These are phyloP conservation scores for Megalopta genalis DNA, from an alignment of 1,140 invertebrate species.

Conservation along the genomic window DNA sequence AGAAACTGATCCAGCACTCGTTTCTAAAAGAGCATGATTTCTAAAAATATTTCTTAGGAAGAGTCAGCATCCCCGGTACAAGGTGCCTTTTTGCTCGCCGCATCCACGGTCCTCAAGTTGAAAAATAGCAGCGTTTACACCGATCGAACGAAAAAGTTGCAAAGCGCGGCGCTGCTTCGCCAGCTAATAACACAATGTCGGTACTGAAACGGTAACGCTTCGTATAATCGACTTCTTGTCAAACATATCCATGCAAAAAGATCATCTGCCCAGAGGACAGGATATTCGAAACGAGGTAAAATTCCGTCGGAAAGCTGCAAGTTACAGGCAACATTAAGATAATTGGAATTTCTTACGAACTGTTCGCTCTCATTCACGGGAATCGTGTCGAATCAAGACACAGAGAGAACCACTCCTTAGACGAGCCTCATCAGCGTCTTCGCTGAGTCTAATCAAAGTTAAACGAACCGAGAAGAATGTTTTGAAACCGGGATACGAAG, in stretches of 20 bases:
- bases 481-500: neutral
- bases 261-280: neutral
- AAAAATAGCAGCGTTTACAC: neutral
- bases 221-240: slow-evolving; percentile 18
- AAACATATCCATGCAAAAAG: neutral
- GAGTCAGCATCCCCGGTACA: neutral
- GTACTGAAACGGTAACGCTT: neutral
- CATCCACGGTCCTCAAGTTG: too few relatives aligned
- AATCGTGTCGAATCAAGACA: slow-evolving; percentile 16
- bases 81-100: neutral
- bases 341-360: slow-evolving; percentile 12
- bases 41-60: too few relatives aligned
- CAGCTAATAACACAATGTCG: neutral
- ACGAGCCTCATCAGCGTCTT: neutral
- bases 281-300: neutral
- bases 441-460: slow-evolving; percentile 7
- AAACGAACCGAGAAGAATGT: slow-evolving; percentile 13
- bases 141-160: neutral
- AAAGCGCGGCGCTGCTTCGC: neutral
- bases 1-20: too few relatives aligned
- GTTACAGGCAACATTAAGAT: neutral
- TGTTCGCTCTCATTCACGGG: neutral
- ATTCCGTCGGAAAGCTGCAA: neutral
- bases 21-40: too few relatives aligned
- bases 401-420: neutral